Percentiles rank a stretch among this genome's conserved stretches.
phyloP scores from a whole-genome alignment of 35 echinoderm and acorn worm genomes.

The Stichopus chloronotus region DNA sequence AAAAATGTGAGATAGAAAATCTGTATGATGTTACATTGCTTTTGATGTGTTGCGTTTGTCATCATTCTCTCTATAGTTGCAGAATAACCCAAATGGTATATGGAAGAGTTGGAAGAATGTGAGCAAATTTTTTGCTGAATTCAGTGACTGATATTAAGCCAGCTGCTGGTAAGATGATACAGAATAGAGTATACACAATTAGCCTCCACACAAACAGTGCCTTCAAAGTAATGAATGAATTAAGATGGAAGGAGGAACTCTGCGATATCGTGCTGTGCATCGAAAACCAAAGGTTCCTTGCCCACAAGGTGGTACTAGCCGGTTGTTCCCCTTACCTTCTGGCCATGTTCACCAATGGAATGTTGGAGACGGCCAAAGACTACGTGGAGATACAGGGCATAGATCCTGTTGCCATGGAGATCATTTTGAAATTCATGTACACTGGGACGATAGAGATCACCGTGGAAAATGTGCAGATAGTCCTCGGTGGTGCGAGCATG shows the following conservation, averaged over 20 bases:
- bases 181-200: constrained; percentile 81
- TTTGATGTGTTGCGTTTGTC: too few species aligned
- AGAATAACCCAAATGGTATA: neutral
- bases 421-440: constrained; percentile 97
- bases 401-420: constrained; percentile 97
- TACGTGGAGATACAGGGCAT: constrained; percentile 93
- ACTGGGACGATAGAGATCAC: constrained; percentile 96
- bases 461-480: constrained; percentile 97
- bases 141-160: neutral
- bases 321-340: constrained; percentile 96
- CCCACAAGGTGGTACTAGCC: constrained; percentile 89
- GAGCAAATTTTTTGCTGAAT: neutral
- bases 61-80: neutral
- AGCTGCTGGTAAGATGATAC: constrained; percentile 63
- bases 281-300: constrained; percentile 87
- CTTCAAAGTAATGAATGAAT: constrained; percentile 95
- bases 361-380: constrained; percentile 90
- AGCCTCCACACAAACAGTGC: constrained; percentile 85
- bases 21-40: too few species aligned
- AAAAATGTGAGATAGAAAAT: too few species aligned
- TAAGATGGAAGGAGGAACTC: constrained; percentile 80
- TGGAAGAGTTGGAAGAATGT: neutral
- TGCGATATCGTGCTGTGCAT: constrained; percentile 89
- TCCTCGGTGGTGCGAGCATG: constrained; percentile 96
- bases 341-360: constrained; percentile 99